Evolutionary conservation across 53 echinoderm and acorn worm genomes (phyloP).

Genomic region (Hippasteria phrygiana): DNA sequence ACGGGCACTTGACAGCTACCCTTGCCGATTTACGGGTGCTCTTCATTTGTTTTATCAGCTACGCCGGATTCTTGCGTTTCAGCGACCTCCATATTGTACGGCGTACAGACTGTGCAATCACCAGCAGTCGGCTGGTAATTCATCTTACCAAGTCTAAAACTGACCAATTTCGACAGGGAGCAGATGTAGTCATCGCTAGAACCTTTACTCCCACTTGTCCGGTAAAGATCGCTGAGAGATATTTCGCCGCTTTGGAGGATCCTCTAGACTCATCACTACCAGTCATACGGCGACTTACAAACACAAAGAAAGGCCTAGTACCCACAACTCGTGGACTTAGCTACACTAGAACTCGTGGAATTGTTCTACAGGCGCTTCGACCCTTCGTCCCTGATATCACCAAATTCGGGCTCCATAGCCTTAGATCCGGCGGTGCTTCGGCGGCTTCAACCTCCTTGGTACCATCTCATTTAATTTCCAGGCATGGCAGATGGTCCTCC

Average conservation of each 20-base stretch:
- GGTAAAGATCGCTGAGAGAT: neutral
- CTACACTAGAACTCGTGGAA: neutral
- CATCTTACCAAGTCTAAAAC: constrained; percentile 26
- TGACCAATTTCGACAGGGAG: constrained; percentile 16
- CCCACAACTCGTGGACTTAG: neutral
- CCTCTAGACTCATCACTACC: neutral
- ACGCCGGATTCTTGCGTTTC: constrained; percentile 47
- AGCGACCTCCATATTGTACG: neutral
- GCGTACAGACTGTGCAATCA: neutral
- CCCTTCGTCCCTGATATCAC: neutral
- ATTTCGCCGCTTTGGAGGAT: neutral
- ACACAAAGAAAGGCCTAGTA: neutral
- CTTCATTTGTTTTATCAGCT: constrained; percentile 42
- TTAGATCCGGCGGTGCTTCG: constrained; percentile 10
- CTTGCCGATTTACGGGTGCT: neutral
- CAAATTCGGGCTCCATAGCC: neutral
- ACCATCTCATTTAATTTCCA: constrained; percentile 28
- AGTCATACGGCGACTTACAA: neutral
- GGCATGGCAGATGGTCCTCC: constrained; percentile 34
- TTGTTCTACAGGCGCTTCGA: neutral
- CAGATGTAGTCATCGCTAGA: neutral
- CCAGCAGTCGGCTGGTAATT: neutral
- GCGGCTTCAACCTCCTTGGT: neutral
- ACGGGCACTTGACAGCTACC: constrained; percentile 1
- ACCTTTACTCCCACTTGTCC: neutral